Conservation (phyloP, 2,113 vertebrate species). For the Apteryx owenii region DNA sequence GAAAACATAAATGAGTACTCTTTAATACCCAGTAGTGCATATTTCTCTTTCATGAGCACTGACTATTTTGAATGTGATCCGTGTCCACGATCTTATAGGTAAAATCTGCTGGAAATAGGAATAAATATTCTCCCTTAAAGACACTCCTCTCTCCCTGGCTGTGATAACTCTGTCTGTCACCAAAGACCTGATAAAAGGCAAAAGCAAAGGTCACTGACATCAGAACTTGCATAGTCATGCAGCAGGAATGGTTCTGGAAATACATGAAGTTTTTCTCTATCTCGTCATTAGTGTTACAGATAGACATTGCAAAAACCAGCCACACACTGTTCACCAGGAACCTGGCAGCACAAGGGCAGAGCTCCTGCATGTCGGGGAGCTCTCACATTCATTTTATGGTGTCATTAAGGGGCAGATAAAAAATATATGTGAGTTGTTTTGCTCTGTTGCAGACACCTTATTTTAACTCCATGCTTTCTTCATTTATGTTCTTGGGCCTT, state of each 20-base stretch:
- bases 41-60: background rate
- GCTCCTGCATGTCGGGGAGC: background rate
- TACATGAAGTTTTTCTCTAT: background rate
- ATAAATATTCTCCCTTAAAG: background rate
- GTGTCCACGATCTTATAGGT: background rate
- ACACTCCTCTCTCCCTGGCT: background rate
- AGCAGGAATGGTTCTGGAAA: background rate
- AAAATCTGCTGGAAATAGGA: constrained; percentile 1
- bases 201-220: background rate
- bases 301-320: background rate
- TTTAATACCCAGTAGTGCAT: background rate
- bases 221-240: background rate
- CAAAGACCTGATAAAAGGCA: background rate
- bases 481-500: background rate
- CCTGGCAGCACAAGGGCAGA: background rate
- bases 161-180: background rate
- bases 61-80: background rate
- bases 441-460: background rate
- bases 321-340: background rate
- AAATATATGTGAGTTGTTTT: accelerated
- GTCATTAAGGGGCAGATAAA: background rate
- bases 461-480: background rate
- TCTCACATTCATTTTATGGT: background rate
- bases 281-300: background rate
- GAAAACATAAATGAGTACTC: background rate